phyloP scores from a whole-genome alignment of 2,888 invertebrate species.

The Onchidella celtica region DNA sequence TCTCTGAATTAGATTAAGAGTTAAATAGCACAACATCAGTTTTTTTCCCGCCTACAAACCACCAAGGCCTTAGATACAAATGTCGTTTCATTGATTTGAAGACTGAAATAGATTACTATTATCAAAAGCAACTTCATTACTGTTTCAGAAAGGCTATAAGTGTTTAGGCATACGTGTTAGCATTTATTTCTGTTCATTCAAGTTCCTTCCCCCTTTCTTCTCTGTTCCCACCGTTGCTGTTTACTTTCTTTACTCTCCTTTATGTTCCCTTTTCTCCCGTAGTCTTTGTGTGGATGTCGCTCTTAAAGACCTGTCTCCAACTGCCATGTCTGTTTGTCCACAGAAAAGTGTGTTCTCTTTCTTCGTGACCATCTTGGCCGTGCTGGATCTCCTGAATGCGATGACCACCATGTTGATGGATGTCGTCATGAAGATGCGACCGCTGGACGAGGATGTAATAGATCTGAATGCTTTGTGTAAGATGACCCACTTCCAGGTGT shows the following conservation, averaged over 20 bases:
- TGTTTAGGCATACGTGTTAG: too few species aligned
- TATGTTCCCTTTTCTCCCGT: background rate
- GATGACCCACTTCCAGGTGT: conserved; percentile 47
- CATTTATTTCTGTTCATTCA: background rate
- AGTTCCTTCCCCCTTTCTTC: background rate
- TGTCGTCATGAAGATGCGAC: conserved; percentile 43
- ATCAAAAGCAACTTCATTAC: background rate
- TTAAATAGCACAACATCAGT: too few species aligned
- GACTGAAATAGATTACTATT: too few species aligned
- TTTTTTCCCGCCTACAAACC: too few species aligned
- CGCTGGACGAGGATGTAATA: background rate
- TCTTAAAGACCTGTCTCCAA: background rate
- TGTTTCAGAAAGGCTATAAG: too few species aligned
- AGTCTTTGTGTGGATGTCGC: too few species aligned
- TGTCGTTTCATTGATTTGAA: too few species aligned
- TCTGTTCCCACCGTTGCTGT: background rate
- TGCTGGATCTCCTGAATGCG: conserved; percentile 49
- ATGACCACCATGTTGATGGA: conserved; percentile 49
- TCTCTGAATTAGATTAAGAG: too few species aligned
- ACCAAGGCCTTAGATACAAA: too few species aligned
- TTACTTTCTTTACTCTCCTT: background rate
- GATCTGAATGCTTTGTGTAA: conserved; percentile 41
- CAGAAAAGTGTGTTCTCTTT: conserved; percentile 49
- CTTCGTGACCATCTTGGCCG: conserved; percentile 49
- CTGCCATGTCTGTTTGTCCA: background rate